phyloP scores from a whole-genome alignment of 1,140 invertebrate genomes.

The Latrodectus geometricus region DNA sequence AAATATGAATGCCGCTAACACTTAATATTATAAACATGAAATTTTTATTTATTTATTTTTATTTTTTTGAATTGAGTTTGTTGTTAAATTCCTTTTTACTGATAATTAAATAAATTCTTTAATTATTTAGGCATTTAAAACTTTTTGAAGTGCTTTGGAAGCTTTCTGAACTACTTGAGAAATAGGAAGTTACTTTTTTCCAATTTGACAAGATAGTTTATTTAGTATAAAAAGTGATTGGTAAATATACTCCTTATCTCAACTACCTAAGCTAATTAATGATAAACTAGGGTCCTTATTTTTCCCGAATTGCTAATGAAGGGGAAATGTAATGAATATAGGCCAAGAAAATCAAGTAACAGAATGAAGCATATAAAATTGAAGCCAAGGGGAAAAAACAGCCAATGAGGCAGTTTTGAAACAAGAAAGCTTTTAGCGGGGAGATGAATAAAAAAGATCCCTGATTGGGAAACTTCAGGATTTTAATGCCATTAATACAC shows the following conservation, averaged over 20 bases:
- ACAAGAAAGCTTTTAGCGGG: neutral
- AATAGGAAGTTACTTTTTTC: neutral
- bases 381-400: neutral
- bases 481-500: conserved; percentile 42
- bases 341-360: neutral
- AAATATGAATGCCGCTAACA: too few relatives aligned
- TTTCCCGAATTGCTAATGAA: conserved; percentile 16
- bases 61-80: too few relatives aligned
- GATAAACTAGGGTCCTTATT: neutral
- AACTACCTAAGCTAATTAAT: conserved; percentile 15
- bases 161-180: too few relatives aligned
- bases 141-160: too few relatives aligned
- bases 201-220: neutral
- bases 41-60: too few relatives aligned
- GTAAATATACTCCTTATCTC: conserved; percentile 10
- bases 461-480: conserved; percentile 3
- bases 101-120: too few relatives aligned
- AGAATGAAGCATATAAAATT: neutral
- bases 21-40: too few relatives aligned
- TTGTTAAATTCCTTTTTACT: too few relatives aligned
- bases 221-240: neutral
- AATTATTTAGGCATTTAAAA: too few relatives aligned
- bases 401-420: neutral
- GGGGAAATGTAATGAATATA: conserved; percentile 31
- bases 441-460: conserved; percentile 9